These are phyloP conservation scores for Tokudaia muenninki DNA, from an alignment of 2,797 vertebrate species.

Conservation along the genomic window DNA sequence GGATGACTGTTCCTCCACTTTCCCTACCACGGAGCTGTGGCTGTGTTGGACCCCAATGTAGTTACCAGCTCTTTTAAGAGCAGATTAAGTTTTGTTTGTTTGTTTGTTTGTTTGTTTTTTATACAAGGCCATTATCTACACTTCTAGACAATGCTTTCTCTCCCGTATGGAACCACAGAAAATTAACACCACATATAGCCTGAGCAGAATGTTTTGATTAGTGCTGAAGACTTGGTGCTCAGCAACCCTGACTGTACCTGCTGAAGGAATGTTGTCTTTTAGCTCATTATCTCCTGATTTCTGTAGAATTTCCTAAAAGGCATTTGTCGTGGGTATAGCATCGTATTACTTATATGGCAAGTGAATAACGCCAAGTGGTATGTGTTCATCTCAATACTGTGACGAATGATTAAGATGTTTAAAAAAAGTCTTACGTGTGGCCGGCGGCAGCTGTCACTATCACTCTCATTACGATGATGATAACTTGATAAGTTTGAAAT, in stretches of 20 bases:
- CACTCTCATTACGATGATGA: not conserved
- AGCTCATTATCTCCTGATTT: not conserved
- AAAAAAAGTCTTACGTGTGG: not conserved
- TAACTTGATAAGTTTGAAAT: not conserved
- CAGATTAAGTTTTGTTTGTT: not conserved
- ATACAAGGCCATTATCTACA: not conserved
- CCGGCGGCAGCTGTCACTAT: not conserved
- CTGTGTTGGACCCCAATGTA: not conserved
- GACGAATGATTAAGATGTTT: constrained; percentile 6
- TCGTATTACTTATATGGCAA: not conserved
- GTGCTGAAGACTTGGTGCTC: not conserved
- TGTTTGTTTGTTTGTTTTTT: not conserved
- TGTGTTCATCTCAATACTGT: not conserved
- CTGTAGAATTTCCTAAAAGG: constrained; percentile 13
- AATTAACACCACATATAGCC: not conserved
- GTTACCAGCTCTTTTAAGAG: not conserved
- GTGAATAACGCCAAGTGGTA: not conserved
- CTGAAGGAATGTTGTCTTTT: not conserved
- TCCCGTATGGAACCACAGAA: not conserved
- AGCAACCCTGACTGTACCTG: not conserved
- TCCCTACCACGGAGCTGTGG: not conserved
- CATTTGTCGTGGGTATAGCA: not conserved
- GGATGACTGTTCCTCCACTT: not conserved
- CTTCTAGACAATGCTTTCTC: not conserved
- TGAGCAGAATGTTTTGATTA: not conserved